Evolutionary conservation across 2,888 invertebrate species (phyloP).

Genomic region (Nipponacmea schrenckii): DNA sequence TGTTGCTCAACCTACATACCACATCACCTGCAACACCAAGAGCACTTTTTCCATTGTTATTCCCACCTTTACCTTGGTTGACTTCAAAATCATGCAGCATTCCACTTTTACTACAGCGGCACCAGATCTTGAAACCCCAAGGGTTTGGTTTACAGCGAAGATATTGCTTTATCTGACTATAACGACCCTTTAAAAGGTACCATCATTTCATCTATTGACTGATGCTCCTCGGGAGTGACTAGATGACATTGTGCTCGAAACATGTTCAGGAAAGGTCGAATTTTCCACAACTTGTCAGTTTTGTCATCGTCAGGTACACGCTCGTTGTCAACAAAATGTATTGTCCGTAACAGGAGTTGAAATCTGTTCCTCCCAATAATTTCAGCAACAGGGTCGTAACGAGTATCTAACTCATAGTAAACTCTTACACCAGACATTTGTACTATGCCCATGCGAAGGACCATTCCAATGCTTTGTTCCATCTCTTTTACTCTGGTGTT

Average conservation of each 20-base stretch:
- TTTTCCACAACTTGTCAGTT: constrained; percentile 30
- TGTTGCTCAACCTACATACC: background rate
- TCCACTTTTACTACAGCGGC: constrained; percentile 8
- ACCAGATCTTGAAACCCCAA: constrained; percentile 29
- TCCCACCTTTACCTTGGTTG: constrained; percentile 16
- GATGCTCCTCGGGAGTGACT: constrained; percentile 47
- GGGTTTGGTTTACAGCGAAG: constrained; percentile 25
- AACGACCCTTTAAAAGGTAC: constrained; percentile 51
- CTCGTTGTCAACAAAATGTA: constrained; percentile 27
- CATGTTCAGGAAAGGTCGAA: constrained; percentile 29
- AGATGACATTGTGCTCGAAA: constrained; percentile 31
- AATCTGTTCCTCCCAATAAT: constrained; percentile 30
- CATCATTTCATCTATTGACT: constrained; percentile 52
- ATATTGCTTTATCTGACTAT: constrained; percentile 27
- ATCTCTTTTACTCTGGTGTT: constrained; percentile 21
- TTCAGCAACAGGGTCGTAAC: constrained; percentile 25
- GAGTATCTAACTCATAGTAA: constrained; percentile 25
- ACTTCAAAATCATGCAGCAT: constrained; percentile 26
- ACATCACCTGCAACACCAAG: background rate
- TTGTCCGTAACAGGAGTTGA: background rate
- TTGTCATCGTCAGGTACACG: constrained; percentile 4
- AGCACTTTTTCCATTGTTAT: background rate
- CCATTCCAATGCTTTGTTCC: constrained; percentile 19
- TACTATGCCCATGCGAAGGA: constrained; percentile 27
- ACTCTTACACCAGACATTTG: constrained; percentile 15